These are phyloP conservation scores for Triplophysa tibetana DNA, from an alignment of 2,113 vertebrate species.

Conservation along the genomic window DNA sequence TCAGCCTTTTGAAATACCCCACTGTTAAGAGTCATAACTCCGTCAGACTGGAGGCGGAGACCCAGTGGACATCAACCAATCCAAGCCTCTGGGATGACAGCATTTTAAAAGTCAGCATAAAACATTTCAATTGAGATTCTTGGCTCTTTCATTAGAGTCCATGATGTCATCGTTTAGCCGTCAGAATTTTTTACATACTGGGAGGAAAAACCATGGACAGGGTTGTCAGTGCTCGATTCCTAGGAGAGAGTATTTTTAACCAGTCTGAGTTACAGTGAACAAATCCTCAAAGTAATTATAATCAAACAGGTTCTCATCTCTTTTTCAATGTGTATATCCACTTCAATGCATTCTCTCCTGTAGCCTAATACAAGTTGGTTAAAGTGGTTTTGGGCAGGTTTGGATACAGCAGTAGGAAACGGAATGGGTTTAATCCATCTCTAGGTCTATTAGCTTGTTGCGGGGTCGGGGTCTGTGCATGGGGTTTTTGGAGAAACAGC, in stretches of 20 bases:
- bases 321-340: conserved; percentile 8
- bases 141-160: too few species aligned
- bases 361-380: not conserved
- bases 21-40: too few species aligned
- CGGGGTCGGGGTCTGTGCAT: conserved; percentile 79
- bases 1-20: too few species aligned
- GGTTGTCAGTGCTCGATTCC: conserved; percentile 27
- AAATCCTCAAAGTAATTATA: not conserved
- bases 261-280: not conserved
- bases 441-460: conserved; percentile 90
- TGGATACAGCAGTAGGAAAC: conserved; percentile 30
- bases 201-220: not conserved
- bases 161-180: too few species aligned
- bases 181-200: too few species aligned
- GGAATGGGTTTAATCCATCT: conserved; percentile 84
- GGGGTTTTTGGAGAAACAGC: conserved; percentile 86
- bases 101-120: too few species aligned
- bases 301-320: not conserved
- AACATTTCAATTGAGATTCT: too few species aligned
- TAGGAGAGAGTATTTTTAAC: conserved; percentile 1
- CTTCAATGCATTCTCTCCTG: not conserved
- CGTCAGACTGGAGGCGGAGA: too few species aligned
- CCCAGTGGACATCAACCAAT: too few species aligned
- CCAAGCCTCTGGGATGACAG: too few species aligned
- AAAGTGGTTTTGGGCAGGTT: conserved; percentile 16